Conservation (phyloP, 2,797 vertebrate species). For the Orestias chungarensis region DNA sequence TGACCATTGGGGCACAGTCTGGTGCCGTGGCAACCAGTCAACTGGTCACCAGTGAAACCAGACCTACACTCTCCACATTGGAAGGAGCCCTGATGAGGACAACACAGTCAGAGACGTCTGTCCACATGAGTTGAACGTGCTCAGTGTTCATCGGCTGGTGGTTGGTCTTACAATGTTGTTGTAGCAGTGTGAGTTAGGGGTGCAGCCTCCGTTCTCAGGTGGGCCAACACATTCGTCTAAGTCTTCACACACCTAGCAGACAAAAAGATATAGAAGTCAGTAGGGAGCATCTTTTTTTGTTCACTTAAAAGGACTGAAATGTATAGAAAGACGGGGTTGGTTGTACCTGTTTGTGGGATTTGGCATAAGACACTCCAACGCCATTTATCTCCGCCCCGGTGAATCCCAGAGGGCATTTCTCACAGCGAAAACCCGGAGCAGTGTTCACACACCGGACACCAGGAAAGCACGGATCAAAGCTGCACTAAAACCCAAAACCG, state of each 20-base stretch:
- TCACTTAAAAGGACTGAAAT: neutral
- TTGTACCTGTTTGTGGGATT: constrained; percentile 89
- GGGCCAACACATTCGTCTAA: constrained; percentile 89
- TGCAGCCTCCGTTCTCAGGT: constrained; percentile 86
- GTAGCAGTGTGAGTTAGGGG: constrained; percentile 89
- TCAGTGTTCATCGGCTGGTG: neutral
- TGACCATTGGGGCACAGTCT: constrained; percentile 85
- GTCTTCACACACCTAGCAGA: constrained; percentile 79
- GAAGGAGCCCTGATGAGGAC: constrained; percentile 87
- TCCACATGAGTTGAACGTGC: neutral
- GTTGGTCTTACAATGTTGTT: constrained; percentile 90
- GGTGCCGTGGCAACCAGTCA: constrained; percentile 83
- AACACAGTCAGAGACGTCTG: constrained; percentile 21
- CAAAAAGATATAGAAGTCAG: neutral
- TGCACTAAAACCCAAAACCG: constrained; percentile 80
- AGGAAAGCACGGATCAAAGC: constrained; percentile 89
- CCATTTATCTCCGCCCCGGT: constrained; percentile 86
- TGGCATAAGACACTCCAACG: constrained; percentile 85
- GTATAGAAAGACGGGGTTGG: neutral
- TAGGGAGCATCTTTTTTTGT: neutral
- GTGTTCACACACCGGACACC: constrained; percentile 92
- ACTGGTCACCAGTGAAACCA: constrained; percentile 90
- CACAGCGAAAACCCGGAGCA: constrained; percentile 90
- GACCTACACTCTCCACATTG: constrained; percentile 88
- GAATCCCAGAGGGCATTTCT: constrained; percentile 88